Base-by-base conservation (phyloP, 2,113 vertebrate species). In the Brienomyrus longianalis region DNA sequence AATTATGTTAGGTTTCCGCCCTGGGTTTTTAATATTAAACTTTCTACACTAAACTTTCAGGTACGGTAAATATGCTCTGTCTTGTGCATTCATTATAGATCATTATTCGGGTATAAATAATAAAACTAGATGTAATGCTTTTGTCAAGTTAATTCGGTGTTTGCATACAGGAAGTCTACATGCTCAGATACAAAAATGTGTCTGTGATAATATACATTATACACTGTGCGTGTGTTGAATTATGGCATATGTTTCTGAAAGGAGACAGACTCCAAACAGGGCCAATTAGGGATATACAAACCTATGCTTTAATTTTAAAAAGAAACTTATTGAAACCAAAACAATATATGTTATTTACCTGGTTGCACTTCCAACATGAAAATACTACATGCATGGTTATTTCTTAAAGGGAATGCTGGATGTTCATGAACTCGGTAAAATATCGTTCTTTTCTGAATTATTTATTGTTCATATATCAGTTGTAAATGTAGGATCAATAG, bases 401-500 rank as follows among this genome's bases (percentile, higher is more conserved):
- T 80, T 80, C 31, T 80, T 43, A 43, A 39, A 80, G 74, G 74
- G 6, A 80, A 39, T 43, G 74, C 74, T 43, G 15, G 31, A 77
- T 77, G 43, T 35, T 77, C 27, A 43, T 77, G 74, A 80, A 80
- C 74, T 80, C 35, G 17, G 31, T 80, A 80, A 80, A 80, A 80
- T 80, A 80, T 80, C 74, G 6, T 80, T 80, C 35, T 80, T 80
- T 15, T 39, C 74, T 80, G 35, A 80, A 39, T 80, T 80, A 43
- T 80, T 80, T 80, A 80, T 80, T 80, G 62, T 70, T 39, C 74
- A 80, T 80, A 43, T 80, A 80, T 80, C 74, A 80, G 17, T 80
- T 80, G 74, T 80, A 80, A 80, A 80, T 39, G 74, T 43, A 43
- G 35, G 31, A 80, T 80, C 74, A 43, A 80, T 80, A 80, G 3